Evolutionary conservation across 1,140 invertebrate genomes (phyloP).

Genomic region (Daktulosphaira vitifoliae): DNA sequence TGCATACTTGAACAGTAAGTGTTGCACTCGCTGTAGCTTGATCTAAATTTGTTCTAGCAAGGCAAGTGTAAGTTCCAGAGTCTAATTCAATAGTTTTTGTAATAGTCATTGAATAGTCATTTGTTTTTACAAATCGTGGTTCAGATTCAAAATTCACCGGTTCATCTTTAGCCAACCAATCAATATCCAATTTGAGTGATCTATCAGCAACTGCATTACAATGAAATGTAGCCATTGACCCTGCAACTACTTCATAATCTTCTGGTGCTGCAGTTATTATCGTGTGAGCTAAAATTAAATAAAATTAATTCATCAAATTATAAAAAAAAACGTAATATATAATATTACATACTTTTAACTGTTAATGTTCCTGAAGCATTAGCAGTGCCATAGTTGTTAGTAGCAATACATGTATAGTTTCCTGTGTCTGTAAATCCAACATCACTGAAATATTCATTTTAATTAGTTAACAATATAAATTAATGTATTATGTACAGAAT

Average conservation of each 20-base stretch:
- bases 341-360: slow-evolving; percentile 59
- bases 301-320: background rate
- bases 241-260: slow-evolving; percentile 82
- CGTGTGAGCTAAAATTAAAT: slow-evolving; percentile 56
- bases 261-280: slow-evolving; percentile 76
- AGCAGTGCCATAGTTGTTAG: slow-evolving; percentile 82
- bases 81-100: slow-evolving; percentile 88
- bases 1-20: slow-evolving; percentile 69
- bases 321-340: too few species aligned
- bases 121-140: slow-evolving; percentile 69
- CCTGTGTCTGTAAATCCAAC: slow-evolving; percentile 79
- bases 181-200: slow-evolving; percentile 66
- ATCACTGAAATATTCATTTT: slow-evolving; percentile 45
- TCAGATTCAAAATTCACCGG: slow-evolving; percentile 79
- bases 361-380: slow-evolving; percentile 63
- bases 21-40: slow-evolving; percentile 72
- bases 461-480: too few species aligned
- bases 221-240: slow-evolving; percentile 80
- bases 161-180: slow-evolving; percentile 79
- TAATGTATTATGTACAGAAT: too few species aligned
- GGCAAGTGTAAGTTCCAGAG: slow-evolving; percentile 91
- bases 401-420: slow-evolving; percentile 81
- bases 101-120: slow-evolving; percentile 88
- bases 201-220: slow-evolving; percentile 85
- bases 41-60: slow-evolving; percentile 85